phyloP scores from a whole-genome alignment of 92 coral and sea anemone species.

The Phymanthus crucifer region DNA sequence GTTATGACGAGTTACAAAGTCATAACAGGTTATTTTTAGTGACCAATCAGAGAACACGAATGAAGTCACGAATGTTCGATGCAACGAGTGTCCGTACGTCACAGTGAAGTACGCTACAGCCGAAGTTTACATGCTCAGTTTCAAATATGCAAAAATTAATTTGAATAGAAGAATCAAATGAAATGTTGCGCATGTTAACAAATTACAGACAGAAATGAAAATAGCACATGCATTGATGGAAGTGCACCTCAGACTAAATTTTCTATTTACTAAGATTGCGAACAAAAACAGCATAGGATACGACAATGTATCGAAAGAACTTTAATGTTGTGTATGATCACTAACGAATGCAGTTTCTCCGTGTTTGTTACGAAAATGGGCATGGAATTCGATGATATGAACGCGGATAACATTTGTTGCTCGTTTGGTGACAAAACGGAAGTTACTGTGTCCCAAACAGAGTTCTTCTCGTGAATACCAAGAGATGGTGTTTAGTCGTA shows the following conservation, averaged over 20 bases:
- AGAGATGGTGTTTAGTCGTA: too few relatives aligned
- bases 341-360: too few relatives aligned
- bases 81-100: background rate
- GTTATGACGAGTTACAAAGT: background rate
- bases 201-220: background rate
- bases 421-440: too few relatives aligned
- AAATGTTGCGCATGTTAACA: background rate
- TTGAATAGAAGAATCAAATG: background rate
- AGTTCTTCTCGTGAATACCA: too few relatives aligned
- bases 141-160: background rate
- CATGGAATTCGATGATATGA: too few relatives aligned
- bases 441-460: too few relatives aligned
- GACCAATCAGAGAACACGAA: background rate
- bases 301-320: too few relatives aligned
- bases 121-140: background rate
- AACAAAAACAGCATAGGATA: background rate
- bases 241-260: background rate
- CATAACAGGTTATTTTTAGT: conserved; percentile 1
- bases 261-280: background rate
- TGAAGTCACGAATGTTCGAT: background rate
- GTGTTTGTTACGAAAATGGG: too few relatives aligned
- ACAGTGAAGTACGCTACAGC: background rate
- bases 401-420: too few relatives aligned
- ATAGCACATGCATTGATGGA: background rate
- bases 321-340: too few relatives aligned